phyloP scores from a whole-genome alignment of 1,140 invertebrate species.

The Homalodisca vitripennis region DNA sequence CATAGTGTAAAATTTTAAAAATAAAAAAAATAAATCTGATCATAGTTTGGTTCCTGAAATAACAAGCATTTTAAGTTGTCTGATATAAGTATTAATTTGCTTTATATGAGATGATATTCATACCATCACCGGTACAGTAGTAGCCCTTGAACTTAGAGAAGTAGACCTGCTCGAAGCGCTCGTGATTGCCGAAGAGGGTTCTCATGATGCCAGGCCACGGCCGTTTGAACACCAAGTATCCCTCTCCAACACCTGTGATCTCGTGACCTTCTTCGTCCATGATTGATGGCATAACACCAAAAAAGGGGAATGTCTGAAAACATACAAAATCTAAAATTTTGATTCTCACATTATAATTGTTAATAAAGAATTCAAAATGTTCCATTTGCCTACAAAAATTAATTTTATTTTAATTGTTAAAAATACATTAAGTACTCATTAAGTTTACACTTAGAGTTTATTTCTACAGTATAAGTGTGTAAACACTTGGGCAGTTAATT shows the following conservation, averaged over 20 bases:
- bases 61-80: no score
- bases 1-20: no score
- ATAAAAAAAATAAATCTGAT: no score
- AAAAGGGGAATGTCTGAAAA: conserved; percentile 92
- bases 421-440: no score
- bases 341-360: not conserved
- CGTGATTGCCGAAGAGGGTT: conserved; percentile 88
- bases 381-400: not conserved
- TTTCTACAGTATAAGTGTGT: no score
- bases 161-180: conserved; percentile 91
- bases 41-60: no score
- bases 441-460: no score
- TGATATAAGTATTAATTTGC: no score
- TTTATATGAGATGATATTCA: no score
- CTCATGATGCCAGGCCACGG: conserved; percentile 99
- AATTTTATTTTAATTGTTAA: no score
- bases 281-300: conserved; percentile 87
- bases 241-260: conserved; percentile 87
- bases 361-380: not conserved
- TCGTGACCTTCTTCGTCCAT: conserved; percentile 85
- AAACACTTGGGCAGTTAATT: no score
- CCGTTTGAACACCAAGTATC: conserved; percentile 88
- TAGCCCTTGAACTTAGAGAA: conserved; percentile 95
- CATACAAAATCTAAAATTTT: conserved; percentile 34
- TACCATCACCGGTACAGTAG: conserved; percentile 97